Conservation (phyloP, 1,140 invertebrate genomes). For the Drosophila sp. region DNA sequence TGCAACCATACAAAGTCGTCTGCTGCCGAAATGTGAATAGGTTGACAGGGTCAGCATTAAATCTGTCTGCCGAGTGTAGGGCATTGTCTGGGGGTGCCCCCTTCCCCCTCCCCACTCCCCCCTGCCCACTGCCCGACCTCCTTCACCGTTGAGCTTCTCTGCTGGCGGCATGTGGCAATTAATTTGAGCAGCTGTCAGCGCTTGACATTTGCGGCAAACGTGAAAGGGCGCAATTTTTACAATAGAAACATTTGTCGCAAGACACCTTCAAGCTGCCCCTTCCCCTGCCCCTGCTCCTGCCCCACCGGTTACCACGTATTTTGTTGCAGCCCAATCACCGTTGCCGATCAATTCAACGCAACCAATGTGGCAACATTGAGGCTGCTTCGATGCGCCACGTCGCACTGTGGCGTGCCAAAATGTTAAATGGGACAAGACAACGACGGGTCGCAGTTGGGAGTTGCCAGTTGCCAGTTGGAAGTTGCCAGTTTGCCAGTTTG, state of each 20-base stretch:
- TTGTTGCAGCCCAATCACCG: slow-evolving; percentile 26
- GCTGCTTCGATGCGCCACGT: slow-evolving; percentile 47
- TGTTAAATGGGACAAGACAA: slow-evolving; percentile 70
- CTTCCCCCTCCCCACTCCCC: neutral
- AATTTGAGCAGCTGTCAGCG: slow-evolving; percentile 49
- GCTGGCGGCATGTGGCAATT: slow-evolving; percentile 45
- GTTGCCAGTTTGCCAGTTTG: slow-evolving; percentile 11
- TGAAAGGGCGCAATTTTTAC: slow-evolving; percentile 56
- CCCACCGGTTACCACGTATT: neutral
- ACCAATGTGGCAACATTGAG: slow-evolving; percentile 40
- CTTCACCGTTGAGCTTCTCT: neutral
- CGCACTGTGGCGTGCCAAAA: slow-evolving; percentile 55
- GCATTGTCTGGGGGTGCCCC: neutral
- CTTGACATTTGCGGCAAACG: slow-evolving; percentile 53
- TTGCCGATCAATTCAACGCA: slow-evolving; percentile 41
- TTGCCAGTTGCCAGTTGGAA: slow-evolving; percentile 7
- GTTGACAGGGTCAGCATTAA: slow-evolving; percentile 63
- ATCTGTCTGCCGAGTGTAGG: neutral
- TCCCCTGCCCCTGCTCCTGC: neutral
- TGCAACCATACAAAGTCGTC: slow-evolving; percentile 50
- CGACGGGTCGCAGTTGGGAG: slow-evolving; percentile 16
- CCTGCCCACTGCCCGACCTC: neutral
- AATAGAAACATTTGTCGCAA: slow-evolving; percentile 57
- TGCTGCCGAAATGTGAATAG: slow-evolving; percentile 67
- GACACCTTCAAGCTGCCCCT: slow-evolving; percentile 19